A percentile compares a stretch with the other conserved stretches of the same genome.
These are phyloP conservation scores for Gnatocerus cornutus DNA, from an alignment of 2,888 invertebrate species.

Conservation along the genomic window DNA sequence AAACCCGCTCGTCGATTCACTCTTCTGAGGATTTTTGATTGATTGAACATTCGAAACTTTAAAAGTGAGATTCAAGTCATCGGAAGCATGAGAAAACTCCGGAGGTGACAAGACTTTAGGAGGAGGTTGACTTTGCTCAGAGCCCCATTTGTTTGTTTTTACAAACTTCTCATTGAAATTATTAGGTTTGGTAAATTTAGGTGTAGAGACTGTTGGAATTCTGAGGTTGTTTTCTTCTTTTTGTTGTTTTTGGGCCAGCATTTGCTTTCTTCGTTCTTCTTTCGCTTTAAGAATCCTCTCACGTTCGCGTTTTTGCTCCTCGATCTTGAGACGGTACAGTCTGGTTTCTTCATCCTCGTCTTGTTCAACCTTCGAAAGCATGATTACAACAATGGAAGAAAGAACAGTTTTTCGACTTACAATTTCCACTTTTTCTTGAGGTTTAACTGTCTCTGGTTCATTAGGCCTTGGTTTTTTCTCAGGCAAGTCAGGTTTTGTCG, in stretches of 20 bases:
- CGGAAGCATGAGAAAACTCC: neutral
- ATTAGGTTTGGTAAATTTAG: no score
- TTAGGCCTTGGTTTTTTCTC: neutral
- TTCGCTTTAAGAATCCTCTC: slow-evolving; percentile 47
- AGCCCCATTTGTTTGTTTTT: neutral
- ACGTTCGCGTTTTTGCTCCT: slow-evolving; percentile 50
- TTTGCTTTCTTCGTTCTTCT: slow-evolving; percentile 49
- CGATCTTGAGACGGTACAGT: slow-evolving; percentile 47
- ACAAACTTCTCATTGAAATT: neutral
- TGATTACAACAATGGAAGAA: neutral
- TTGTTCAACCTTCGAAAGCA: slow-evolving; percentile 9
- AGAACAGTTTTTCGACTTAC: neutral
- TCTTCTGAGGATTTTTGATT: slow-evolving; percentile 4
- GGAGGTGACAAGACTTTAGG: neutral
- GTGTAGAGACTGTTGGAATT: neutral
- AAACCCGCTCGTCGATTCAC: slow-evolving; percentile 28
- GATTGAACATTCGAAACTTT: slow-evolving; percentile 21
- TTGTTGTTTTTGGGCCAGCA: slow-evolving; percentile 15
- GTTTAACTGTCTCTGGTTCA: slow-evolving; percentile 4
- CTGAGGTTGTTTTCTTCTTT: neutral
- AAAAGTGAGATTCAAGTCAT: slow-evolving; percentile 27
- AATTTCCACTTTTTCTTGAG: neutral
- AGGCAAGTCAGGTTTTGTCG: neutral
- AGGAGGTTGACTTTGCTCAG: neutral
- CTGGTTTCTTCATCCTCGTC: slow-evolving; percentile 51